Evolutionary conservation across 2,888 invertebrate species (phyloP).

Genomic region (Phytoseiulus persimilis): DNA sequence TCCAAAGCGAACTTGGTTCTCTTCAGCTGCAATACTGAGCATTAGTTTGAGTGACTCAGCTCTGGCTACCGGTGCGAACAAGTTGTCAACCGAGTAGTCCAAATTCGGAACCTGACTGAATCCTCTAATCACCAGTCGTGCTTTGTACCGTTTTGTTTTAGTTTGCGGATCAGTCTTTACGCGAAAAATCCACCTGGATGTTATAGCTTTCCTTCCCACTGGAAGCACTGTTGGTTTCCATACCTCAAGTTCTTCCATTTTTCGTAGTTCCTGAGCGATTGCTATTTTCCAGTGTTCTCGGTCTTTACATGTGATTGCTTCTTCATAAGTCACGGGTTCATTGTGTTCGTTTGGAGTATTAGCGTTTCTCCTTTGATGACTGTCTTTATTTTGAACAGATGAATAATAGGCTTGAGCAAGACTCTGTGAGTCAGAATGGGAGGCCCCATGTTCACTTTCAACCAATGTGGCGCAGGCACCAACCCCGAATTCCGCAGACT

Average conservation of each 20-base stretch:
- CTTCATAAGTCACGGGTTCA: too few relatives aligned
- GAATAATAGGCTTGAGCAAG: too few relatives aligned
- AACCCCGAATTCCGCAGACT: too few relatives aligned
- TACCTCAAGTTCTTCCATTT: neutral
- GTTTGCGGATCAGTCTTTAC: neutral
- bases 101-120: neutral
- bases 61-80: neutral
- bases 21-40: neutral
- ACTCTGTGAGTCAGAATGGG: too few relatives aligned
- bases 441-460: too few relatives aligned
- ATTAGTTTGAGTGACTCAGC: neutral
- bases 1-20: neutral
- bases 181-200: neutral
- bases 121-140: neutral
- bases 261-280: neutral
- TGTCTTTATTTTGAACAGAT: too few relatives aligned
- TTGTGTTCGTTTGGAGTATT: too few relatives aligned
- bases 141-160: neutral
- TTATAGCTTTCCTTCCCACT: neutral
- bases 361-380: too few relatives aligned
- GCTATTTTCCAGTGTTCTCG: neutral
- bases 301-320: too few relatives aligned
- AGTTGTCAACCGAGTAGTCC: neutral
- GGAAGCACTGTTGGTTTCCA: neutral
- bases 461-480: too few relatives aligned